phyloP scores from a whole-genome alignment of 2,888 invertebrate genomes.

The Buathra laborator region DNA sequence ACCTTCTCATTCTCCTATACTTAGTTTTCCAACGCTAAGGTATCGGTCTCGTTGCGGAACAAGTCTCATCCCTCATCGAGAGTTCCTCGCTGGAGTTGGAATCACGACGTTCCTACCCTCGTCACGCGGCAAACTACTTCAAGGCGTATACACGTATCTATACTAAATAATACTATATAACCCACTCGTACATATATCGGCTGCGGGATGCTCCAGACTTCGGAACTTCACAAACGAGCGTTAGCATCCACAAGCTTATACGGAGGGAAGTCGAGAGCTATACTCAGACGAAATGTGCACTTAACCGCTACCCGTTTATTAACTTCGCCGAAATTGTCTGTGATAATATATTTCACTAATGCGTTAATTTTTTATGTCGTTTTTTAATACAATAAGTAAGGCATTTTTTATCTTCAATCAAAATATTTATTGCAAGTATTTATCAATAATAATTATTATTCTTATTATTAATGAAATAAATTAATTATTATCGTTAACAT shows the following conservation, averaged over 20 bases:
- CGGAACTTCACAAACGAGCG: constrained; percentile 35
- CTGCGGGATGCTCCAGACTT: neutral
- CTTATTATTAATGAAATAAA: too few species aligned
- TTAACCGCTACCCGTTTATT: constrained; percentile 36
- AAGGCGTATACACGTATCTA: constrained; percentile 28
- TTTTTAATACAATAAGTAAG: too few species aligned
- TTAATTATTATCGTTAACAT: too few species aligned
- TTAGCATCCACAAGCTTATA: neutral
- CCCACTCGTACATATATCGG: constrained; percentile 20
- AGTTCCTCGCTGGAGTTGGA: constrained; percentile 9
- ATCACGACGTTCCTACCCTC: constrained; percentile 32
- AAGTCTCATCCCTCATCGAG: constrained; percentile 22
- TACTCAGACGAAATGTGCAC: constrained; percentile 7
- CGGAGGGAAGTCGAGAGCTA: neutral
- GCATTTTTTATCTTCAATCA: too few species aligned
- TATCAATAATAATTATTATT: too few species aligned
- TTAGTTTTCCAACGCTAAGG: neutral
- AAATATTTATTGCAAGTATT: too few species aligned
- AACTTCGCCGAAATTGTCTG: constrained; percentile 16
- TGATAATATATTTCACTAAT: neutral
- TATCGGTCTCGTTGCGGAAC: constrained; percentile 14
- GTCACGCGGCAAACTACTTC: constrained; percentile 37
- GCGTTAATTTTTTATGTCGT: too few species aligned
- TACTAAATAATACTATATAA: constrained; percentile 24
- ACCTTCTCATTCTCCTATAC: neutral